Base-by-base conservation (phyloP, 2,113 vertebrate species). In the Neopipo cinnamomea region DNA sequence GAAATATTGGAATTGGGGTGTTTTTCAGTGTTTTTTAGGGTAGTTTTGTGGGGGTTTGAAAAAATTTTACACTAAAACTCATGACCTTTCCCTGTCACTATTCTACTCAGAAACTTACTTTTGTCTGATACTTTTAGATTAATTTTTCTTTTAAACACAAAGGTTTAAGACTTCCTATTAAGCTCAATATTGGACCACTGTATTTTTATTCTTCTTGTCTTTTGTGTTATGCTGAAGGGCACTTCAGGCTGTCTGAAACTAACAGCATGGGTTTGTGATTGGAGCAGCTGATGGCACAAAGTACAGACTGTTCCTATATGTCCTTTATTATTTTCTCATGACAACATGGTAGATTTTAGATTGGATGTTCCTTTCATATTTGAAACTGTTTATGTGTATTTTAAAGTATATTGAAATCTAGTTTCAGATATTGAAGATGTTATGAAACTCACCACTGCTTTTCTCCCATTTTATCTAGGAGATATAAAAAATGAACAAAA, bases 271-370 rank as follows among this genome's bases (percentile, higher is more conserved):
- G 28, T 77, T 88, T 94, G 46, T 67, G 52, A 67, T 41, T 85
- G 75, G 46, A 63, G 14, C 5, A 6, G 63, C 77, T 84, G 56
- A 89, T 42, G 42, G 17, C 35, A 79, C 16, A 85, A 80, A 82
- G 66, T 74, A 53, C 39, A 75, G 46, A 84, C 11, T 71, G 39
- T 66, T 83, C 47, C 30, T 67, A 21, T 80, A 50, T 7, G 4
- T 86, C 71, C 56, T 91, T 77, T 70, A 76, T 86, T 92, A 89
- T 80, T 92, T 92, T 88, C 52, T 91, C 31, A 47, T 73, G 75
- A 52, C 18, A 79, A 49, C 37, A 65, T 0, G 2, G 16, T 31
- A 75, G 49, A 74, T 65, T 89, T 93, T 86, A 80, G 19, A 70
- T 56, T 91, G 31, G 25, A 76, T 80, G 16, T 63, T 91, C 24